Evolutionary conservation across 2,888 invertebrate species (phyloP), one percentile per base, ranked within the genome.

Genomic region (Agrochola lota): DNA sequence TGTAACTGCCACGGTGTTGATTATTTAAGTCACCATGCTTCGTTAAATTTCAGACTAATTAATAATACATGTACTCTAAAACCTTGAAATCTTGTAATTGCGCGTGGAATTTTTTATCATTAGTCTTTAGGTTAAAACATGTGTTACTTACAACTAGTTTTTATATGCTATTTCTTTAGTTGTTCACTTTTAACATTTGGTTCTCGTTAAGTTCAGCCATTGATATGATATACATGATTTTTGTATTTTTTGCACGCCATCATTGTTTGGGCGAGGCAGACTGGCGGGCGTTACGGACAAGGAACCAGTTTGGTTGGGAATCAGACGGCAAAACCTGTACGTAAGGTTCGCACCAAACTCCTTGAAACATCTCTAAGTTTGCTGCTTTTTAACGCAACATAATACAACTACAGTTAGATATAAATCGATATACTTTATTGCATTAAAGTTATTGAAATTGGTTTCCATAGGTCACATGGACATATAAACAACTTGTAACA

Each of bases 261-360:
- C 79, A 86, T 85, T 89, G 91, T 90, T 91, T 91, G 92, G 94
- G 91, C 90, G 91, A 92, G 91, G 92, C 93, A 95, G 96, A 95
- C 95, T 93, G 86, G 93, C 95, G 95, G 96, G 95, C 95, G 94
- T 92, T 95, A 91, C 92, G 93, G 94, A 89, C 94, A 85, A 79
- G 81, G 89, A 95, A 96, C 96, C 94, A 86, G 95, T 95, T 94
- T 90, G 87, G 84, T 89, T 84, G 90, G 90, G 91, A 91, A 91
- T 88, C 80, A 71, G 84, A 80, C 78, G 78, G 80, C 84, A 55
- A 86, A 88, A 85, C 88, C 88, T 81, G 88, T 80, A 86, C 71
- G 77, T 79, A 70, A 80, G 75, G 79, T 74, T 70, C 74, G 81
- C 86, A 78, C 71, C 77, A 82, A 81, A 77, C 82, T 71, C 67